These are phyloP conservation scores for Flexamia atlantica DNA, from an alignment of 2,888 invertebrate species.

Conservation along the genomic window DNA sequence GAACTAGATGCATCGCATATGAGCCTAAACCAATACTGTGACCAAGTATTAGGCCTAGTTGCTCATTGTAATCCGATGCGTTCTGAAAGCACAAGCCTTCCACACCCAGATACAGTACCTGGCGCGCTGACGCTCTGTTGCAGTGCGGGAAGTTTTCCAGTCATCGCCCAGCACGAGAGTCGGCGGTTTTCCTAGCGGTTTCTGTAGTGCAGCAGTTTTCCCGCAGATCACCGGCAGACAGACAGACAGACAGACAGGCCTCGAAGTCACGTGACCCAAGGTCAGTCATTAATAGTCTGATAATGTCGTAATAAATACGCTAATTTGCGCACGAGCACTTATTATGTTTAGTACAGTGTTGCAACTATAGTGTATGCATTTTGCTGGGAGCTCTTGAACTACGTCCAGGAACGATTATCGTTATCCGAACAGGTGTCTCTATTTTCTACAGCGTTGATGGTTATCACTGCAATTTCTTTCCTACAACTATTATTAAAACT, in stretches of 20 bases:
- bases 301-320: slow-evolving; percentile 52
- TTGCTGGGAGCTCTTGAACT: slow-evolving; percentile 31
- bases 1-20: no score
- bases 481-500: no score
- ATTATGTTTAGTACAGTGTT: slow-evolving; percentile 41
- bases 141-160: slow-evolving; percentile 1
- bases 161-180: background rate
- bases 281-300: slow-evolving; percentile 39
- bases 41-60: no score
- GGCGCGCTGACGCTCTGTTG: no score
- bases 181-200: slow-evolving; percentile 13
- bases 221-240: background rate
- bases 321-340: slow-evolving; percentile 43
- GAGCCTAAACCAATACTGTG: no score
- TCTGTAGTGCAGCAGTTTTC: slow-evolving; percentile 45
- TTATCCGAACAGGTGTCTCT: background rate
- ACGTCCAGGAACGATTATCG: background rate
- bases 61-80: no score
- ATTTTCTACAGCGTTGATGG: background rate
- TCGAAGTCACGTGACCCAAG: slow-evolving; percentile 46
- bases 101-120: no score
- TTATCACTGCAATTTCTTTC: no score
- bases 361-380: slow-evolving; percentile 11
- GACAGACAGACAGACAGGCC: slow-evolving; percentile 34
- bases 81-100: no score